Percentiles rank a stretch among this genome's conserved stretches.
These are phyloP conservation scores for Teinopalpus imperialis DNA, from an alignment of 2,888 invertebrate genomes.

Conservation along the genomic window DNA sequence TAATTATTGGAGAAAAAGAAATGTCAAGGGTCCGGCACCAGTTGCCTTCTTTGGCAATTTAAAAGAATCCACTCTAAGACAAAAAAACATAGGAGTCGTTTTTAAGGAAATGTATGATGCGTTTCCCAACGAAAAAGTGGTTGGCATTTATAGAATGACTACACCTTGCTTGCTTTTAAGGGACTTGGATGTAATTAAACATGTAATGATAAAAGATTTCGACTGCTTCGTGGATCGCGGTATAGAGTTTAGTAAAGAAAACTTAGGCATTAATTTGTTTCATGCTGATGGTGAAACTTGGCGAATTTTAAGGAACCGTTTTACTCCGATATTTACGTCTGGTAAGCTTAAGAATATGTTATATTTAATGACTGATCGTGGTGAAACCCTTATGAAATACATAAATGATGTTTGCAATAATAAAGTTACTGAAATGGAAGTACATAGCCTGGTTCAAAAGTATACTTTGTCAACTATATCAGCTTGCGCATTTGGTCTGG, in stretches of 20 bases:
- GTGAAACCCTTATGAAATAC: too few species aligned
- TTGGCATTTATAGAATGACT: conserved; percentile 52
- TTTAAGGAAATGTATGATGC: conserved; percentile 42
- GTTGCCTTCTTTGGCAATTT: conserved; percentile 46
- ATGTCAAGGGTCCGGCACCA: conserved; percentile 44
- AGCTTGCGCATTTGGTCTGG: conserved; percentile 41
- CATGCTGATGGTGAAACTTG: conserved; percentile 50
- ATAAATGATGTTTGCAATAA: too few species aligned
- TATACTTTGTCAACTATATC: conserved; percentile 45
- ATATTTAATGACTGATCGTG: conserved; percentile 29
- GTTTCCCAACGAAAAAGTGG: conserved; percentile 50
- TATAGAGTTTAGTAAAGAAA: conserved; percentile 44
- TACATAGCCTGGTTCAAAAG: conserved; percentile 33
- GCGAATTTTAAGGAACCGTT: conserved; percentile 44
- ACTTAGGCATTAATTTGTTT: conserved; percentile 50
- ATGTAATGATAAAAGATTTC: conserved; percentile 55
- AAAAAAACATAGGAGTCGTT: conserved; percentile 34
- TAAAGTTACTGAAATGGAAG: too few species aligned
- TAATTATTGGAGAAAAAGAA: conserved; percentile 48
- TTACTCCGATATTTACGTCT: conserved; percentile 53
- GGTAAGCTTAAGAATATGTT: conserved; percentile 58
- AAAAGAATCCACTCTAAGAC: conserved; percentile 37
- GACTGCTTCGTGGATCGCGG: conserved; percentile 50
- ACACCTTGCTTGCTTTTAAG: conserved; percentile 45
- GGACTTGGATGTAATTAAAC: conserved; percentile 54